Percentiles rank a stretch among this genome's conserved stretches.
Evolutionary conservation across 1,140 invertebrate species (phyloP).

Genomic region (Caenorhabditis elegans): WBcel235 BX284604.4:6045501-6046000

Average conservation of each 20-base stretch:
- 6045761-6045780: not conserved
- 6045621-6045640: too few species aligned
- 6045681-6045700: not conserved
- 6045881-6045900: not conserved
- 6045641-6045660: too few species aligned
- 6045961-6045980: not conserved
- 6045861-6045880: conserved; percentile 16
- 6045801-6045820: too few species aligned
- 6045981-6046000: too few species aligned
- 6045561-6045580: too few species aligned
- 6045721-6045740: not conserved
- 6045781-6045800: not conserved
- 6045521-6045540: too few species aligned
- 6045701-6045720: not conserved
- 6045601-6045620: too few species aligned
- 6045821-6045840: too few species aligned
- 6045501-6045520: too few species aligned
- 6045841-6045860: not conserved
- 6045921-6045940: not conserved
- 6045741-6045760: not conserved
- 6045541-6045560: too few species aligned
- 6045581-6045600: too few species aligned
- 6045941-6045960: conserved; percentile 6
- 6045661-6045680: too few species aligned
- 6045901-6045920: not conserved